These are phyloP conservation scores for Cheumatopsyche charites DNA, from an alignment of 1,140 invertebrate species.

Conservation along the genomic window DNA sequence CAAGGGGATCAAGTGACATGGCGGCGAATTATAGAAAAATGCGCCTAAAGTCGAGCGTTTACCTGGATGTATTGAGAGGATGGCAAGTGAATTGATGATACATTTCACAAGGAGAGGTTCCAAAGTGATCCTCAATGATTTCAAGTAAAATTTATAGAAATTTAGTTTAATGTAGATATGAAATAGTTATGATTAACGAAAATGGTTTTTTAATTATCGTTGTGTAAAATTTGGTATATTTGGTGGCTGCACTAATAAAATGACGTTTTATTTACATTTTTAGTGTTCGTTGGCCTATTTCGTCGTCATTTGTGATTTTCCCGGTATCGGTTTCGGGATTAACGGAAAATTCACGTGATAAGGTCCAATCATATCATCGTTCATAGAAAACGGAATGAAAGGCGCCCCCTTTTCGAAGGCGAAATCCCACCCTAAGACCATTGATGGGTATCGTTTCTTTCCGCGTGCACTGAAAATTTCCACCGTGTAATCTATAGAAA, in stretches of 20 bases:
- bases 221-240: not conserved
- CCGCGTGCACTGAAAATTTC: too few relatives aligned
- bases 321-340: slow-evolving; percentile 39
- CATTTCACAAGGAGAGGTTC: too few relatives aligned
- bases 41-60: too few relatives aligned
- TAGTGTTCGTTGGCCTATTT: not conserved
- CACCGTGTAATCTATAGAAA: slow-evolving; percentile 12
- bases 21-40: too few relatives aligned
- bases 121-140: too few relatives aligned
- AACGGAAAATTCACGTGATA: slow-evolving; percentile 45
- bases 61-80: too few relatives aligned
- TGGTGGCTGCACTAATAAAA: too few relatives aligned
- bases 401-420: not conserved
- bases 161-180: too few relatives aligned
- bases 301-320: slow-evolving; percentile 23
- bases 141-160: too few relatives aligned
- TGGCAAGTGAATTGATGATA: too few relatives aligned
- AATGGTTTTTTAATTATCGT: not conserved
- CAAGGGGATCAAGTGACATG: too few relatives aligned
- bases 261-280: too few relatives aligned
- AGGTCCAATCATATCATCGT: slow-evolving; percentile 41
- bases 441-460: slow-evolving; percentile 23
- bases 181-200: not conserved
- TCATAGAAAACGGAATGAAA: slow-evolving; percentile 37
- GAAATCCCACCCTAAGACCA: not conserved